These are phyloP conservation scores for Alfaro cultratus DNA, from an alignment of 2,797 vertebrate species.

Conservation along the genomic window DNA sequence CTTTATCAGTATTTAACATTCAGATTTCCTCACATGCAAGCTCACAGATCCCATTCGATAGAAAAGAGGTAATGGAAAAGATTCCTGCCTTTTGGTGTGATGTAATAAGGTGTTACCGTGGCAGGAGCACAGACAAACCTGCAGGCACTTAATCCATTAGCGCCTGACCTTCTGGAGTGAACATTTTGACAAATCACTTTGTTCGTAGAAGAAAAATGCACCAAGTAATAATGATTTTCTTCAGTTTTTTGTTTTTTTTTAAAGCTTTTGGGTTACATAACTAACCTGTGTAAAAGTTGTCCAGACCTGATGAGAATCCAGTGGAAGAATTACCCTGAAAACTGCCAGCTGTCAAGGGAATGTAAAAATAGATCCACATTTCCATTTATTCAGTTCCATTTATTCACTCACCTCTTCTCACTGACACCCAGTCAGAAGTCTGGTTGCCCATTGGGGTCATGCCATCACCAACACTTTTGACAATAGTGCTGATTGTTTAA, in stretches of 20 bases:
- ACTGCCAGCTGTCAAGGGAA: not conserved
- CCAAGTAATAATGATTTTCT: slow-evolving; percentile 1
- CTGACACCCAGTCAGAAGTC: not conserved
- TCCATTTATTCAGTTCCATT: not conserved
- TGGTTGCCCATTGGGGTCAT: not conserved
- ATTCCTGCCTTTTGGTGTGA: slow-evolving; percentile 20
- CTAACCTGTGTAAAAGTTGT: slow-evolving; percentile 25
- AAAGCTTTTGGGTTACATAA: not conserved
- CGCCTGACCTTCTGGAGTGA: slow-evolving; percentile 34
- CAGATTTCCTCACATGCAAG: slow-evolving; percentile 10
- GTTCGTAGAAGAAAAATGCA: slow-evolving; percentile 10
- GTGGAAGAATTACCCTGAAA: not conserved
- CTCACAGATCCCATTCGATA: slow-evolving; percentile 11
- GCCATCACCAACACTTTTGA: not conserved
- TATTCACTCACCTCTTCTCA: not conserved
- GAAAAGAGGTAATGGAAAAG: not conserved
- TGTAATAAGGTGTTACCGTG: slow-evolving; percentile 16
- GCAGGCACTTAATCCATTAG: slow-evolving; percentile 22
- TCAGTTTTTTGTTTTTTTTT: not conserved
- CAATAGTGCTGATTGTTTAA: not conserved
- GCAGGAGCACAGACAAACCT: slow-evolving; percentile 36
- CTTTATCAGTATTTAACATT: slow-evolving; percentile 15
- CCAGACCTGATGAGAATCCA: slow-evolving; percentile 22
- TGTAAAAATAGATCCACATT: not conserved
- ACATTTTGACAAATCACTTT: slow-evolving; percentile 24